Conservation (phyloP, 2,797 vertebrate species). For the Eulemur coronatus region DNA sequence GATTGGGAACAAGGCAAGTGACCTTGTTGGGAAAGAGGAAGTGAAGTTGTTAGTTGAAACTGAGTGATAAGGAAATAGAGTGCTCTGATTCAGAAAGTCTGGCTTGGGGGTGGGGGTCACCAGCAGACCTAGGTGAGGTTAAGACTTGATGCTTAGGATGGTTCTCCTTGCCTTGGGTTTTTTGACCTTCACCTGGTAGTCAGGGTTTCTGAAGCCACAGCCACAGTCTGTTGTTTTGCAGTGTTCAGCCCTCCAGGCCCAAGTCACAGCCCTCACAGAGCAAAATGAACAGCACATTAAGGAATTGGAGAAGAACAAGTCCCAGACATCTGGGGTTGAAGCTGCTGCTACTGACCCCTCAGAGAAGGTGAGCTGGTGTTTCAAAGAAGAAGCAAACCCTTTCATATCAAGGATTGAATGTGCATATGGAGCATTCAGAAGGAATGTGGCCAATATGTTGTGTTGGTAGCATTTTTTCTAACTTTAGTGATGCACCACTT, state of each 20-base stretch:
- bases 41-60: background rate
- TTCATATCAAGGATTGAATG: background rate
- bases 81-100: background rate
- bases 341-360: slow-evolving; percentile 81
- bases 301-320: slow-evolving; percentile 76
- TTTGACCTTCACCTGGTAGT: background rate
- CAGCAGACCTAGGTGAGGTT: background rate
- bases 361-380: slow-evolving; percentile 88
- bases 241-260: slow-evolving; percentile 87
- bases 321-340: background rate
- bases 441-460: background rate
- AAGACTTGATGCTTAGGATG: background rate
- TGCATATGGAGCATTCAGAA: background rate
- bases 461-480: background rate
- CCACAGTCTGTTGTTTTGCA: slow-evolving; percentile 71
- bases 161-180: background rate
- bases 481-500: background rate
- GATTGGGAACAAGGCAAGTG: background rate
- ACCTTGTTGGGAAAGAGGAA: background rate
- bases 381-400: background rate
- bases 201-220: background rate
- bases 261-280: slow-evolving; percentile 77
- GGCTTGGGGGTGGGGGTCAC: background rate
- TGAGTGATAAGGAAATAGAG: background rate
- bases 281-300: slow-evolving; percentile 81